Base-by-base conservation (phyloP, 2,113 vertebrate genomes). In the Hippocampus abdominalis region DNA sequence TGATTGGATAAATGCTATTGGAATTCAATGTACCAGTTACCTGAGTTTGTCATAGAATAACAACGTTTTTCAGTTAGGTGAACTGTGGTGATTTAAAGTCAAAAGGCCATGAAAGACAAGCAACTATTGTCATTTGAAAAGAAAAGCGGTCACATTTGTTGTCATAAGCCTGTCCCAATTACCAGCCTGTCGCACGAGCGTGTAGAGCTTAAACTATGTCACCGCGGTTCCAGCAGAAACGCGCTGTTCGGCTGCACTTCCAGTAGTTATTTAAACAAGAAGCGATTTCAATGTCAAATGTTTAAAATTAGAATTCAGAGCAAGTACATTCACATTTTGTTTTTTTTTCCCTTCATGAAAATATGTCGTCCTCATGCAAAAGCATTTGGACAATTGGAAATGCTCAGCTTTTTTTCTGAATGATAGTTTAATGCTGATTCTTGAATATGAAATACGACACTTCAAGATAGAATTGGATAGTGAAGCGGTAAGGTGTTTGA, bases 1-100 rank as follows among this genome's bases (percentile, higher is more conserved):
- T 60, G 39, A 60, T 61, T 48, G 51, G 53, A 25, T 46, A 53
- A 82, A 63, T 42, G 9, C 56, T 56, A 36, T 63, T 20, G n/a
- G 69, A 79, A 77, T 75, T 53, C 16, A 42, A 29, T 82, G 49
- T 75, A 40, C 61, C 71, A 46, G 69, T 86, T 83, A 49, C 25
- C 39, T 60, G n/a, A 29, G 54, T 73, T 72, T 71, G 67, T 49
- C 70, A 63, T 60, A 51, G 7, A 68, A 54, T 66, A 53, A 66
- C 60, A 23, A 66, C 6, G 13, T 20, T 40, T 40, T 56, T 40
- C 57, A 48, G 61, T 54, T 40, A 49, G 29, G 11, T 66, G 5
- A 69, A 11, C 25, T 61, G 7, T 4, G n/a, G 42, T 16, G 76
- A 71, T 81, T 80, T 67, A 15, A 42, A 16, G 80, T 76, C 67